A percentile compares a stretch with the other conserved stretches of the same genome.
Conservation (phyloP, 30 jellyfish, hydroid and myxozoan genomes). For the Pelagia noctiluca region DNA sequence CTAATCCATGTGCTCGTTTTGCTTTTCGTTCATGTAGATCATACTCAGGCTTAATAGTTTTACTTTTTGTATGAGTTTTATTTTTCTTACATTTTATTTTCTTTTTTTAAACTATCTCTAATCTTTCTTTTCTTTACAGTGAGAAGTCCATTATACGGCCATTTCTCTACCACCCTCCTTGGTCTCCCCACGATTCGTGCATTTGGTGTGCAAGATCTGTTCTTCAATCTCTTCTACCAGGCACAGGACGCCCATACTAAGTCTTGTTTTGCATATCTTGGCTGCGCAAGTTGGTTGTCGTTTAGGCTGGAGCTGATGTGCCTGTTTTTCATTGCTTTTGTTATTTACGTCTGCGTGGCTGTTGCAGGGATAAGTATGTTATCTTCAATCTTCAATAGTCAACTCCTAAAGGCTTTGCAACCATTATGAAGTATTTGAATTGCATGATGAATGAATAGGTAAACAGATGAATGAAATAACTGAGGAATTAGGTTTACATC, state of each 20-base stretch:
- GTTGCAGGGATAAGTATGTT: conserved; percentile 72
- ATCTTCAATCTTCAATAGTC: neutral
- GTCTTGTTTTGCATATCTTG: conserved; percentile 83
- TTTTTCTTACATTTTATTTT: no score
- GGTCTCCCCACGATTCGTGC: conserved; percentile 98
- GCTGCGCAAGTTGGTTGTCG: conserved; percentile 85
- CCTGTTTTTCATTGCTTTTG: conserved; percentile 57
- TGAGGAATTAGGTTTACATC: no score
- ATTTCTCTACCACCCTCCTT: conserved; percentile 89
- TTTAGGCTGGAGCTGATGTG: conserved; percentile 79
- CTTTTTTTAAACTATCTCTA: no score
- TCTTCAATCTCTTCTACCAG: conserved; percentile 73
- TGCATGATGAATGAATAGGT: no score
- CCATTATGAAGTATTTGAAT: no score
- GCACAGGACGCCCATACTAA: conserved; percentile 89
- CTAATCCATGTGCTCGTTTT: no score
- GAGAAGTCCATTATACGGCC: conserved; percentile 94
- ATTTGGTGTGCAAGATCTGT: conserved; percentile 78
- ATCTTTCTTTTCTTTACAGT: conserved; percentile 41
- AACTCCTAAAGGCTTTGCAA: no score
- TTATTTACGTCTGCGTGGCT: conserved; percentile 57
- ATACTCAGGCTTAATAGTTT: no score
- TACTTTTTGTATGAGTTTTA: no score
- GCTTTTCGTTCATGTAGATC: no score
- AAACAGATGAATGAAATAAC: no score